Percentiles rank a stretch among this genome's conserved stretches.
phyloP scores from a whole-genome alignment of 2,113 vertebrate genomes.

The Ictalurus punctatus region DNA sequence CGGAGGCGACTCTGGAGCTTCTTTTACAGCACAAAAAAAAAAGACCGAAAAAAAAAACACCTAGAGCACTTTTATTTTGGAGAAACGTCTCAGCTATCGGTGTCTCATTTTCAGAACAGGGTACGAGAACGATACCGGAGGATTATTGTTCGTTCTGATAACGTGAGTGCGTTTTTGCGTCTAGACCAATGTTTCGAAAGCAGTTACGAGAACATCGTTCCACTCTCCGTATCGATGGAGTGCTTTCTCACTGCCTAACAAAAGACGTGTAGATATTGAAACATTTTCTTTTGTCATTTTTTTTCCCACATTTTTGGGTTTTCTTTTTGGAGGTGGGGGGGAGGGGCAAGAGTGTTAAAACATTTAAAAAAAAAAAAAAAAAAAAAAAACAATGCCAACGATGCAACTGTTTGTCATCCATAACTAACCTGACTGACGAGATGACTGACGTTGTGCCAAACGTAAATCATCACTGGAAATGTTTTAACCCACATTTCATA shows the following conservation, averaged over 20 bases:
- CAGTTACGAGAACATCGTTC: conserved; percentile 81
- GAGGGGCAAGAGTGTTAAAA: conserved; percentile 78
- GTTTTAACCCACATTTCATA: conserved; percentile 62
- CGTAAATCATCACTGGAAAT: conserved; percentile 63
- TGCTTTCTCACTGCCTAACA: conserved; percentile 99
- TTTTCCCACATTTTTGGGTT: conserved; percentile 72
- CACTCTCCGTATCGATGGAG: conserved; percentile 85
- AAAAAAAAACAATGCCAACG: conserved; percentile 69
- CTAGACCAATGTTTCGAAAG: conserved; percentile 77
- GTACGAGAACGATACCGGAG: conserved; percentile 80
- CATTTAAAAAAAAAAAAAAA: conserved; percentile 82
- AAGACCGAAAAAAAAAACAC: conserved; percentile 49
- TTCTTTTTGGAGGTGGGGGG: no score
- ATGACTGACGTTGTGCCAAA: conserved; percentile 75
- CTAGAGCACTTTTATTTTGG: conserved; percentile 63
- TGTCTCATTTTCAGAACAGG: conserved; percentile 72
- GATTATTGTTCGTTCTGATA: conserved; percentile 87
- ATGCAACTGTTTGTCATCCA: conserved; percentile 80
- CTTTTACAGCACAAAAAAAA: conserved; percentile 74
- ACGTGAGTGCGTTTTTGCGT: conserved; percentile 87
- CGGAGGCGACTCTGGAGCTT: conserved; percentile 85
- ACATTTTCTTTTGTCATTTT: conserved; percentile 80
- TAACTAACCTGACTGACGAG: conserved; percentile 61
- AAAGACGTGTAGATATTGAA: conserved; percentile 93
- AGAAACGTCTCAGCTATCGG: conserved; percentile 80